These are phyloP conservation scores for Mirounga angustirostris DNA, from an alignment of 2,113 vertebrate genomes.

Conservation along the genomic window DNA sequence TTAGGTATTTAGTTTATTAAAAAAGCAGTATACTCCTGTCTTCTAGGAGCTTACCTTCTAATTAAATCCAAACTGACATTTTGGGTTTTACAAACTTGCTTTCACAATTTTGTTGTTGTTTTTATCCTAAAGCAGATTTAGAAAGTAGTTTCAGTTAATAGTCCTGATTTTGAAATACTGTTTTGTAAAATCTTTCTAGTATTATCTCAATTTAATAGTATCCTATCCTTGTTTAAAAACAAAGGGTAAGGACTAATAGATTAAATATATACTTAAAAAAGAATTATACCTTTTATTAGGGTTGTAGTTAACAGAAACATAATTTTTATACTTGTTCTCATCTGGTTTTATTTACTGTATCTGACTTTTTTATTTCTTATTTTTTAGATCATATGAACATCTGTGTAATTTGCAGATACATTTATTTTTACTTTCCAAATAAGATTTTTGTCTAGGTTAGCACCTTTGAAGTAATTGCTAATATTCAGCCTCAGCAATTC, in stretches of 20 bases:
- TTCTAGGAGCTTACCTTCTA: not conserved
- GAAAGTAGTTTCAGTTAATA: slow-evolving; percentile 34
- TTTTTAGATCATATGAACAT: slow-evolving; percentile 40
- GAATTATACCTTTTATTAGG: not conserved
- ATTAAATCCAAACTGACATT: not conserved
- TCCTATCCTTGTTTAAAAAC: not conserved
- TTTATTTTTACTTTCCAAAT: slow-evolving; percentile 49
- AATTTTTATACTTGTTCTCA: slow-evolving; percentile 26
- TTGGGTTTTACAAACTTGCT: not conserved
- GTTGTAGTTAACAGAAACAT: not conserved
- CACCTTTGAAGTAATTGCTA: not conserved
- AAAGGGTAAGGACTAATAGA: not conserved
- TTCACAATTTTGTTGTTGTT: not conserved
- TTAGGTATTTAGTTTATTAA: slow-evolving; percentile 18
- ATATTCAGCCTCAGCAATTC: slow-evolving; percentile 27
- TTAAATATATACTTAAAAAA: slow-evolving; percentile 31
- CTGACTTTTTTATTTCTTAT: not conserved
- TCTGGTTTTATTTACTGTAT: not conserved
- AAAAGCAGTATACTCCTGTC: not conserved
- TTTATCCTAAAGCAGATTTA: not conserved
- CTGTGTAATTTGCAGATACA: slow-evolving; percentile 37
- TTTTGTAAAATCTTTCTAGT: slow-evolving; percentile 23
- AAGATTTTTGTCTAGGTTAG: slow-evolving; percentile 2
- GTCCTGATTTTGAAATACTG: slow-evolving; percentile 9
- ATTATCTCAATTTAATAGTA: not conserved